Evolutionary conservation across 2,113 vertebrate species (phyloP), one percentile per base, ranked within the genome.

Genomic region (Trichomycterus rosablanca): DNA sequence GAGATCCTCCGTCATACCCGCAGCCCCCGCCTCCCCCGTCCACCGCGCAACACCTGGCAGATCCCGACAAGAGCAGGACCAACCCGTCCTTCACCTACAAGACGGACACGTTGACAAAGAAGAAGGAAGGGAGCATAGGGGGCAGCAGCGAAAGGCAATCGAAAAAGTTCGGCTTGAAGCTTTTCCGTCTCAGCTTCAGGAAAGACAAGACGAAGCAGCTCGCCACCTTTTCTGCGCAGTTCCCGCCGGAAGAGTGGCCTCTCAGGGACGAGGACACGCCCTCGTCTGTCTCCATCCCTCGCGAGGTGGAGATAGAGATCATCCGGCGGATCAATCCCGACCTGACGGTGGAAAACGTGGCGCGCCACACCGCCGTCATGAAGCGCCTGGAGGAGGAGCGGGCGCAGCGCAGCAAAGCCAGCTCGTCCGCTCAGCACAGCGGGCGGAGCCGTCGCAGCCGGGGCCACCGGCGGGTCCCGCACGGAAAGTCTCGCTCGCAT

Each of bases 341-440:
- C 79, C 78, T 99, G 74, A 99, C 96, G 0, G 93, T 98, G 77
- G 95, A 98, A 77, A 99, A 99, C n/a, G 91, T 99, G 65, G 93
- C 93, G 72, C 82, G 93, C 46, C 96, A 99, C 82, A 99, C 96
- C 6, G 94, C 95, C 4, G 92, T 99, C 53, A 98, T 99, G 96
- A 97, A 99, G 81, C 93, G 95, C 52, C 91, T 99, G 45, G 95
- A 98, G 79, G 95, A 98, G 78, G 95, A 98, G 74, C 93, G 95
- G 35, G 93, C 90, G 5, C 93, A 97, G 37, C 83, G 93, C 48
- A 93, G 89, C 75, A 97, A 97, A 83, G 88, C 93, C 0, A 93
- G 90, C 1, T 91, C 90, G 51, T 96, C 95, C 0, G 93, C 92
- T 67, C 93, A 95, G 74, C 93, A 95, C 67, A 97, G 93, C 0